phyloP scores from a whole-genome alignment of 2,113 vertebrate genomes.

The Candoia aspera region DNA sequence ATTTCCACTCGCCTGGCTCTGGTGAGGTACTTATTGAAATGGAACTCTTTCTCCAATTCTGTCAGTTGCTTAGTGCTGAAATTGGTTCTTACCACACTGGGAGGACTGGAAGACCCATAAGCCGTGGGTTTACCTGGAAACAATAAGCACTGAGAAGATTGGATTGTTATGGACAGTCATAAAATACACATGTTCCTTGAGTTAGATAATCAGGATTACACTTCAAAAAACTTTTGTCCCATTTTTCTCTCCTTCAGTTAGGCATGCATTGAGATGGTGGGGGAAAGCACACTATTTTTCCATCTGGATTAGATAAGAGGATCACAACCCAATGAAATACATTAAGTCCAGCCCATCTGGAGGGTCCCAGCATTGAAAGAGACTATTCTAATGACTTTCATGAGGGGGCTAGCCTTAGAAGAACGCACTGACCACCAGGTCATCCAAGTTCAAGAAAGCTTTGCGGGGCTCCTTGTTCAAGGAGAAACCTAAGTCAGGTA shows the following conservation, averaged over 20 bases:
- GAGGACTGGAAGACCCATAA: conserved; percentile 59
- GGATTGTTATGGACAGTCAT: not conserved
- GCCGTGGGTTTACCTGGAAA: conserved; percentile 67
- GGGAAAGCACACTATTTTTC: not conserved
- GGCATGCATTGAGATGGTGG: not conserved
- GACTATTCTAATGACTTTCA: not conserved
- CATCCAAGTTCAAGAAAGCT: not conserved
- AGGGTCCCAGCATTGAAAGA: not conserved
- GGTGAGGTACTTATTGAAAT: conserved; percentile 79
- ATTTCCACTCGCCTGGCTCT: conserved; percentile 75
- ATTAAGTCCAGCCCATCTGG: not conserved
- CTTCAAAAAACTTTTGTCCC: no score
- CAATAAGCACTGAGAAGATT: conserved; percentile 21
- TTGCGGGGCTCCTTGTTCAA: not conserved
- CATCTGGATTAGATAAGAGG: not conserved
- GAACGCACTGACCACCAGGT: not conserved
- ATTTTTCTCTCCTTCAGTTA: not conserved
- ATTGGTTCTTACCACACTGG: conserved; percentile 72
- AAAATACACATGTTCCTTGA: not conserved
- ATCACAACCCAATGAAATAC: not conserved
- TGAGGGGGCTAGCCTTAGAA: not conserved
- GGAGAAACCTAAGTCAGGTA: no score
- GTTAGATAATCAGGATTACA: not conserved
- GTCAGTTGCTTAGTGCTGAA: conserved; percentile 81
- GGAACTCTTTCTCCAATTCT: conserved; percentile 80